Evolutionary conservation across 1,140 invertebrate genomes (phyloP).

Genomic region (Sycobia sp.): DNA sequence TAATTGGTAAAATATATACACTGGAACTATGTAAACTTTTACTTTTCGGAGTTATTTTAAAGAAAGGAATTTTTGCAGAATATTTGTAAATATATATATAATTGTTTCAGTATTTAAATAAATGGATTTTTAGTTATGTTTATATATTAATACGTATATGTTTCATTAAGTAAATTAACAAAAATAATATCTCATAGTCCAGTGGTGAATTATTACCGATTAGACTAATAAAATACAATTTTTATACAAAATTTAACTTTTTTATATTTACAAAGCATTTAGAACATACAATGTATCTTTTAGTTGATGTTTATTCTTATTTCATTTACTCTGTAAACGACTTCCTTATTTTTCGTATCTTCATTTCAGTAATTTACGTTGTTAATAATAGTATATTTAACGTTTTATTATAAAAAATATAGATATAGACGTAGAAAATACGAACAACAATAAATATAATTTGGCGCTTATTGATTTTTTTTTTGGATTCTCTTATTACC

Average conservation of each 20-base stretch:
- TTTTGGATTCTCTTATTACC: too few relatives aligned
- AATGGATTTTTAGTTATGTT: too few relatives aligned
- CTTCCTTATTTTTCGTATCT: neutral
- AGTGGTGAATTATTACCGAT: slow-evolving; percentile 21
- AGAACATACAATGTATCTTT: too few relatives aligned
- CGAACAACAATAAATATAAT: too few relatives aligned
- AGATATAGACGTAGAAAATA: too few relatives aligned
- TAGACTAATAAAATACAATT: slow-evolving; percentile 11
- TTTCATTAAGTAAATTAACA: neutral
- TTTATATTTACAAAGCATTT: neutral
- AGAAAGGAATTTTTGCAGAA: neutral
- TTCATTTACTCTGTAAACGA: too few relatives aligned
- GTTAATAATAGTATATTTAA: too few relatives aligned
- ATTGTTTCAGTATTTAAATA: neutral
- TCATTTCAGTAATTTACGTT: neutral
- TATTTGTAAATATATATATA: neutral
- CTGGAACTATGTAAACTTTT: slow-evolving; percentile 33
- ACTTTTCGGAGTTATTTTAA: slow-evolving; percentile 32
- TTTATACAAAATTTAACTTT: neutral
- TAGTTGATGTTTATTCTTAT: too few relatives aligned
- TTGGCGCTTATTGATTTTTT: too few relatives aligned
- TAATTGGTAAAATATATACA: slow-evolving; percentile 27
- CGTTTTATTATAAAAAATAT: too few relatives aligned
- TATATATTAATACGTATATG: too few relatives aligned
- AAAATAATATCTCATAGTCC: slow-evolving; percentile 22